Conservation (phyloP, 2,888 invertebrate species). For the Lasioglossum figueresi region DNA sequence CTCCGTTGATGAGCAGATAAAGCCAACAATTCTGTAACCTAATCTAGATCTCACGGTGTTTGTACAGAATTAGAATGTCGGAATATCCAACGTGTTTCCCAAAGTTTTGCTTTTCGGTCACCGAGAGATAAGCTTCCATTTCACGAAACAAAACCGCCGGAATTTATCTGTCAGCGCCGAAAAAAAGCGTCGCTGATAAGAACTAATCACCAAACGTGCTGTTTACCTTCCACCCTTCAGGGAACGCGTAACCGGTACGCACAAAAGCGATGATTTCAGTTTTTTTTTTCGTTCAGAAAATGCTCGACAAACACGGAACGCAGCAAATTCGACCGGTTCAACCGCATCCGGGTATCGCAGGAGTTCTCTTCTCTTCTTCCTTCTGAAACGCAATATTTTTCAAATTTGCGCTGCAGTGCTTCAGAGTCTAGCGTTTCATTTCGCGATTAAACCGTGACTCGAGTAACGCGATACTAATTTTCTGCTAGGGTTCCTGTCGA, state of each 20-base stretch:
- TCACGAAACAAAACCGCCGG: not conserved
- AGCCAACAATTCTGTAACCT: not conserved
- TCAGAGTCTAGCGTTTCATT: not conserved
- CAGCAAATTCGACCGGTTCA: not conserved
- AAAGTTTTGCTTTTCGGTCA: not conserved
- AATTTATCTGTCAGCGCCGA: not conserved
- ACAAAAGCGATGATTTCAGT: not conserved
- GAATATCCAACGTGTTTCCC: not conserved
- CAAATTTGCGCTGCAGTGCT: not conserved
- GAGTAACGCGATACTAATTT: constrained; percentile 9
- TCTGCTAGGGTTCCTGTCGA: not conserved
- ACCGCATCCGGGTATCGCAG: not conserved
- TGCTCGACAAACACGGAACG: not conserved
- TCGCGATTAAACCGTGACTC: constrained; percentile 3
- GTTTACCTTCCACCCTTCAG: not conserved
- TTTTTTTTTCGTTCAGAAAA: not conserved
- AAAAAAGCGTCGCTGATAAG: constrained; percentile 2
- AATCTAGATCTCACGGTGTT: not conserved
- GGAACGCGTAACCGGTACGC: not conserved
- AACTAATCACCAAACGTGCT: not conserved
- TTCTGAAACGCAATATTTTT: constrained; percentile 9
- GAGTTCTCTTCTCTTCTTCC: not conserved
- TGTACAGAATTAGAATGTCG: not conserved
- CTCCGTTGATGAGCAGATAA: no score
- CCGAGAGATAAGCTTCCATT: not conserved